A percentile compares a stretch with the other conserved stretches of the same genome.
Evolutionary conservation across 2,113 vertebrate species (phyloP).

Genomic region (Scolopax mira): DNA sequence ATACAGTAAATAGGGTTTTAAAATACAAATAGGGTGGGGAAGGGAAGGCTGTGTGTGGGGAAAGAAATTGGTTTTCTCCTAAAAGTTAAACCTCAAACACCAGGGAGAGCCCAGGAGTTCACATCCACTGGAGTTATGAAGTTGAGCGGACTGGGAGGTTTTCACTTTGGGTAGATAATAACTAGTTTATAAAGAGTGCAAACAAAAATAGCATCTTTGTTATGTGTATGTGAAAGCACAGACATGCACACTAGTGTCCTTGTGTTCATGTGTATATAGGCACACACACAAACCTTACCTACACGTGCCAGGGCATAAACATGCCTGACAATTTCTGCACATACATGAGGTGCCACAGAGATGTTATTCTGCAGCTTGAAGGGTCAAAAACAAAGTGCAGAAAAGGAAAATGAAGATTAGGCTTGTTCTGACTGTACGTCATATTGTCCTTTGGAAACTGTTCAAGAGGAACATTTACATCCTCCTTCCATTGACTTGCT

Average conservation of each 20-base stretch:
- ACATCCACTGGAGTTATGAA: neutral
- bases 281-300: neutral
- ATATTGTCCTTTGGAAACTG: neutral
- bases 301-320: neutral
- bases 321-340: neutral
- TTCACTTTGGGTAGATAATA: neutral
- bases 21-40: neutral
- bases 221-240: neutral
- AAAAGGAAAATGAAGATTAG: neutral
- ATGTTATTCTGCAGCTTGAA: neutral
- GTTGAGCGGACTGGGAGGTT: neutral
- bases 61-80: neutral
- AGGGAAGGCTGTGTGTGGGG: too few species aligned
- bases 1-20: neutral
- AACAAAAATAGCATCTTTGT: neutral
- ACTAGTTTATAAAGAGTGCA: too few species aligned
- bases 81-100: neutral
- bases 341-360: neutral
- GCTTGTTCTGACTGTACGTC: neutral
- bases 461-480: neutral
- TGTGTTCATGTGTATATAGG: neutral
- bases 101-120: neutral
- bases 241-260: neutral
- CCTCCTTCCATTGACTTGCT: neutral
- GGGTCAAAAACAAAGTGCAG: neutral